Evolutionary conservation across 2,113 vertebrate genomes (phyloP), one percentile per base, ranked within the genome.

Genomic region (Piprites chloris): DNA sequence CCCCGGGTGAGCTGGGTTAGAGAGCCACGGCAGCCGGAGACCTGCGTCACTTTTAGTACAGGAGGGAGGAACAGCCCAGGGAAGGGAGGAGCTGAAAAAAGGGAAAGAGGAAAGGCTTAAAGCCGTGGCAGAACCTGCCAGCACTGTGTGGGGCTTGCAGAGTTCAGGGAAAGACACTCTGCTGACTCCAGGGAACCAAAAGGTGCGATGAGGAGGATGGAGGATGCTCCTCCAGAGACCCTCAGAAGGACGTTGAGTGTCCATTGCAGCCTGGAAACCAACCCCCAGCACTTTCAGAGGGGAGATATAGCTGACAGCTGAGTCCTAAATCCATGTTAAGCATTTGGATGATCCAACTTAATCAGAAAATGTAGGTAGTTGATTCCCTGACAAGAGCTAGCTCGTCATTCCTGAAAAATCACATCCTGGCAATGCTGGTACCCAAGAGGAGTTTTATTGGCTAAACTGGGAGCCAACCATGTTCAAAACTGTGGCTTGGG

Each of bases 161-260:
- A 56, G 37, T 24, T 69, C 8, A 9, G 52, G 12, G 16, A 1
- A 4, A 50, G 49, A 21, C 7, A 0, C 37, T 63, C 18, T 21
- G 27, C n/a, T 65, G 80, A 32, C 16, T 41, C 23, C 4, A 2
- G 52, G 53, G 12, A 79, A 23, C 5, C 6, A 23, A 68, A 37
- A 49, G 0, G 0, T 41, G 12, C 1, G 0, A 1, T 6, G 66
- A 24, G 56, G 41, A 65, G 59, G 42, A 41, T 5, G 56, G 30
- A 65, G 59, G 35, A 32, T 4, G 65, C 26, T 87, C 33, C 44
- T 26, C 47, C 41, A 69, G 27, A 59, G 27, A 52, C 14, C 5
- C 23, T 65, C 33, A 7, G 18, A 52, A 80, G n/a, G 47, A 68
- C 33, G 20, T 42, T 14, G 28, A 35, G 30, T 56, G 23, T 68